Evolutionary conservation across 2,113 vertebrate species (phyloP).

Genomic region (Xiphophorus hellerii): DNA sequence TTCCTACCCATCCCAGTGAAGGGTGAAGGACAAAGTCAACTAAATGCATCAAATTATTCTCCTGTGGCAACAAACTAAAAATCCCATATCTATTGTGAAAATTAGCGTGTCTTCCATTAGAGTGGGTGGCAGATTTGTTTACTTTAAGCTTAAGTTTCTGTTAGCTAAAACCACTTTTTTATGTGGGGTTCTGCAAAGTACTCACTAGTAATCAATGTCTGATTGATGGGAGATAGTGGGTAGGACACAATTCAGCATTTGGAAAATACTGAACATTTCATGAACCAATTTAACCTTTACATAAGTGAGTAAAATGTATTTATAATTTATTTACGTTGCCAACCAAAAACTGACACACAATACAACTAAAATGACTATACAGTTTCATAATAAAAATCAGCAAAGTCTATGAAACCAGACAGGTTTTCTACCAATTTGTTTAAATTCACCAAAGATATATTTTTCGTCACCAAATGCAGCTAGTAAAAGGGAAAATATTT

Average conservation of each 20-base stretch:
- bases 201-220: not conserved
- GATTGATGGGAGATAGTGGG: not conserved
- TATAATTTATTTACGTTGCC: too few species aligned
- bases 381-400: too few species aligned
- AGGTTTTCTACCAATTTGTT: not conserved
- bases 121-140: constrained; percentile 24
- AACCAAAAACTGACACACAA: too few species aligned
- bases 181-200: not conserved
- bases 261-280: not conserved
- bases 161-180: not conserved
- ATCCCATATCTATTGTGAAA: constrained; percentile 15
- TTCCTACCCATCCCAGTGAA: constrained; percentile 55
- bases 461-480: not conserved
- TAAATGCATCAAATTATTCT: constrained; percentile 65
- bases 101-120: constrained; percentile 41
- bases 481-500: not conserved
- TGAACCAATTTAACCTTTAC: not conserved
- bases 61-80: constrained; percentile 57
- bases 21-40: constrained; percentile 70
- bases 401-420: not conserved
- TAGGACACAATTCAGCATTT: not conserved
- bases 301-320: not conserved
- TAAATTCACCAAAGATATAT: not conserved
- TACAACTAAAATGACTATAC: too few species aligned
- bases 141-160: not conserved